Base-by-base conservation (phyloP, 2,797 vertebrate species). In the Anableps anableps region DNA sequence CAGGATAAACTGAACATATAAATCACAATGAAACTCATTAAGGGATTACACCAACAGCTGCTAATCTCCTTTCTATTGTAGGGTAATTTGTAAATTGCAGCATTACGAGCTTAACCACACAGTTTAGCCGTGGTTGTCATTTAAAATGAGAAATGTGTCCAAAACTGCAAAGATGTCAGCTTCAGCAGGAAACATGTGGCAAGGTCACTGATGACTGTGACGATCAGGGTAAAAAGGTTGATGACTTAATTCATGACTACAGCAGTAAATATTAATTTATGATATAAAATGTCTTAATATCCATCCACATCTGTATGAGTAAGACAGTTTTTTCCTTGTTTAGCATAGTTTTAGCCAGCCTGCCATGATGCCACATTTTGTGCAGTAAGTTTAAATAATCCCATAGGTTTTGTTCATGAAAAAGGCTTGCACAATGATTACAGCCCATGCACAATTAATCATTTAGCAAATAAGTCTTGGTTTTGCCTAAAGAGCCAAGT, bases 21-120 rank as follows among this genome's bases (percentile, higher is more conserved):
- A 78, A 79, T 70, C 70, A 75, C 70, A 64, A 85, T 3, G 29
- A 87, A 81, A 89, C 78, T 84, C 68, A 87, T 93, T 88, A 89
- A 79, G 48, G 81, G 90, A 93, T 93, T 90, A 91, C 71, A 84
- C 79, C 77, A 43, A 72, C 88, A 88, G 82, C 74, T 80, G 84
- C 79, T 89, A 92, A 93, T 89, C 93, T 86, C 84, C 79, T 92
- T 89, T 86, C 84, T 80, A 66, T 92, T 92, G 88, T 89, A 58
- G 48, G 77, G 77, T 87, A 79, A 88, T 93, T 91, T 82, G 64
- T 77, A 86, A 92, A 92, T 71, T 91, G 85, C 84, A 89, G 81
- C 60, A 85, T 83, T 84, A 87, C 55, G 72, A 83, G 83, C 76
- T 89, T 74, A 90, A 82, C 86, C 86, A 89, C 62, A 85, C 80